These are phyloP conservation scores for Dinomys branickii DNA, from an alignment of 2,113 vertebrate species.

Conservation along the genomic window DNA sequence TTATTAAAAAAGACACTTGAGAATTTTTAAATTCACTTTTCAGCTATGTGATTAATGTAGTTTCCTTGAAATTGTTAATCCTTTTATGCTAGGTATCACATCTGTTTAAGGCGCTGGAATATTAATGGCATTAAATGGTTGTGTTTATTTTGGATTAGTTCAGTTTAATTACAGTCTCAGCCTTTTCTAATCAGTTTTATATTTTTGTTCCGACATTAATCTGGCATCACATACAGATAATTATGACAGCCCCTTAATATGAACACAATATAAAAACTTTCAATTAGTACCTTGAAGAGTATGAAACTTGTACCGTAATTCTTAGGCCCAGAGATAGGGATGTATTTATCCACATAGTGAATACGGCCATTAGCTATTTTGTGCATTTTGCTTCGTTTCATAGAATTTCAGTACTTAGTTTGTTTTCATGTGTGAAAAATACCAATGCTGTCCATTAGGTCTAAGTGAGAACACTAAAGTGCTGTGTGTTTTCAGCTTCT, in stretches of 20 bases:
- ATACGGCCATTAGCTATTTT: neutral
- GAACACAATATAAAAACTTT: neutral
- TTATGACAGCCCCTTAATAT: slow-evolving; percentile 57
- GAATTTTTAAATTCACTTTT: neutral
- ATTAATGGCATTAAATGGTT: slow-evolving; percentile 60
- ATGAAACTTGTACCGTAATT: neutral
- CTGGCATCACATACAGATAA: slow-evolving; percentile 54
- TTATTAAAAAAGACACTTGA: neutral
- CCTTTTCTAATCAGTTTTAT: slow-evolving; percentile 71
- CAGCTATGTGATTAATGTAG: neutral
- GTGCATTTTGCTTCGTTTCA: neutral
- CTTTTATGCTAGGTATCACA: slow-evolving; percentile 35
- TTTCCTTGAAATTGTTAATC: slow-evolving; percentile 52
- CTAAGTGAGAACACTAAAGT: neutral
- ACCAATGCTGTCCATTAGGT: neutral
- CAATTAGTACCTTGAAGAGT: neutral
- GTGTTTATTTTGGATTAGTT: slow-evolving; percentile 73
- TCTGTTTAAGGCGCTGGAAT: slow-evolving; percentile 41
- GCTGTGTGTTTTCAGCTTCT: slow-evolving; percentile 18
- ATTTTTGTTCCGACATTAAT: slow-evolving; percentile 72
- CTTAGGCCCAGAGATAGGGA: neutral
- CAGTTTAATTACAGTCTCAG: slow-evolving; percentile 70
- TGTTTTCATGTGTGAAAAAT: neutral
- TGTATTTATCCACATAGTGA: slow-evolving; percentile 46
- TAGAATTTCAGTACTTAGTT: slow-evolving; percentile 32